Percentiles rank a stretch among this genome's conserved stretches.
Evolutionary conservation across 2,113 vertebrate species (phyloP).

Genomic region (Rostratula benghalensis): DNA sequence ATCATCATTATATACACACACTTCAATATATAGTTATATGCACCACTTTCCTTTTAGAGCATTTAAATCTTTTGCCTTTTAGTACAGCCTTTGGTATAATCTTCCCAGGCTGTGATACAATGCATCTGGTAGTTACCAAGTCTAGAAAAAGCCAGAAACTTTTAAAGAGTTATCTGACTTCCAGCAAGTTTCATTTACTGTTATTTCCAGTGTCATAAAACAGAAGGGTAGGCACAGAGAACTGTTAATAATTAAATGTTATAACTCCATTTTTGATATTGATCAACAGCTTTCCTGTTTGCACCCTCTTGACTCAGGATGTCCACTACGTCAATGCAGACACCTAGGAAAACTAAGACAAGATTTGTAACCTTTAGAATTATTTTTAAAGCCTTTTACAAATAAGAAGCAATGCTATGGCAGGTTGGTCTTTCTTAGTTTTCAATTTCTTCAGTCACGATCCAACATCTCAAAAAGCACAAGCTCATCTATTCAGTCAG

Average conservation of each 20-base stretch:
- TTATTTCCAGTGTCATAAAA: not conserved
- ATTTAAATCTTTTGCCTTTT: not conserved
- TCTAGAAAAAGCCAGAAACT: not conserved
- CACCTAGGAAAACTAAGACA: not conserved
- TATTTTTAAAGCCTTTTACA: not conserved
- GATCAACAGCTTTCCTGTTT: not conserved
- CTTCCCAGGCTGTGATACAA: not conserved
- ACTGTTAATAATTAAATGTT: slow-evolving; percentile 11
- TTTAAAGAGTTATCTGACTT: not conserved
- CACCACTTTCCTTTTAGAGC: not conserved
- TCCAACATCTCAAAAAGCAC: not conserved
- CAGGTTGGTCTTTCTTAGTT: not conserved
- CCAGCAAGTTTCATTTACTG: not conserved
- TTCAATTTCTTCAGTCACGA: not conserved
- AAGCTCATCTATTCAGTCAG: not conserved
- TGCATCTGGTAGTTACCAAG: not conserved
- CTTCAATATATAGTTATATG: not conserved
- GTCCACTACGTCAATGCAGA: not conserved
- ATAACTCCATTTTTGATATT: not conserved
- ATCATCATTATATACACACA: not conserved
- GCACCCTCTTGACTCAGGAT: not conserved
- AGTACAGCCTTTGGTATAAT: not conserved
- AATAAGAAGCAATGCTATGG: not conserved
- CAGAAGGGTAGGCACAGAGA: not conserved
- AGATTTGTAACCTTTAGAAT: not conserved